Conservation (phyloP, 2,113 vertebrate species). For the Callopanchax toddi region DNA sequence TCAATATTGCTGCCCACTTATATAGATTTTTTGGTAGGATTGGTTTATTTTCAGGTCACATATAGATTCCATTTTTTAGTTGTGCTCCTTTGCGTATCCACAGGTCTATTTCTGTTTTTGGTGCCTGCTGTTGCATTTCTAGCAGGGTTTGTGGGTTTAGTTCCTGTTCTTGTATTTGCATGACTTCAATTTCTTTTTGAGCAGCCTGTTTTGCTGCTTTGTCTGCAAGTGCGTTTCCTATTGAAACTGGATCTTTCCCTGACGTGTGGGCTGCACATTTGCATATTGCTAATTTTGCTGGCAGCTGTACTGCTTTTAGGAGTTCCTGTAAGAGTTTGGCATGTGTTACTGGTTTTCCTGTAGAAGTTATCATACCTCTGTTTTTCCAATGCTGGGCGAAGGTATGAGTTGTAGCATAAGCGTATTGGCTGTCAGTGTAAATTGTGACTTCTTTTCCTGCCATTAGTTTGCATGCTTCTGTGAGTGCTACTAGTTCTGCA, state of each 20-base stretch:
- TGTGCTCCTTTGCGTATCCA: background rate
- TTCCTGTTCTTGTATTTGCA: no score
- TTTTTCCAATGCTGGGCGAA: constrained; percentile 1
- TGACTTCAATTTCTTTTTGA: background rate
- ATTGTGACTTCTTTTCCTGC: background rate
- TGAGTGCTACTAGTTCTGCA: no score
- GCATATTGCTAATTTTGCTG: background rate
- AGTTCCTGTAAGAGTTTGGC: background rate
- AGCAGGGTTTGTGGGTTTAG: no score
- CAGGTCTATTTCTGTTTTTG: accelerated
- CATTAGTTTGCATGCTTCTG: background rate
- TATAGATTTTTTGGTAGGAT: background rate
- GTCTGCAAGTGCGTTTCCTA: background rate
- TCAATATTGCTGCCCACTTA: background rate
- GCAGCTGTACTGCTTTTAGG: background rate
- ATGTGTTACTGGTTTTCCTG: background rate
- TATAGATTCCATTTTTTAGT: background rate
- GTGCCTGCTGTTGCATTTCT: background rate
- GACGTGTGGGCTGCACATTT: background rate
- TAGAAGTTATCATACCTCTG: background rate
- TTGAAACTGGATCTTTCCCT: background rate
- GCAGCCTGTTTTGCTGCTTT: background rate
- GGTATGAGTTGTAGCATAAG: background rate
- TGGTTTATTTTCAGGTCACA: background rate
- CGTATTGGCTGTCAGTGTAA: background rate